A percentile compares a stretch with the other conserved stretches of the same genome.
These are phyloP conservation scores for Melanogrammus aeglefinus DNA, from an alignment of 2,797 vertebrate species.

Conservation along the genomic window DNA sequence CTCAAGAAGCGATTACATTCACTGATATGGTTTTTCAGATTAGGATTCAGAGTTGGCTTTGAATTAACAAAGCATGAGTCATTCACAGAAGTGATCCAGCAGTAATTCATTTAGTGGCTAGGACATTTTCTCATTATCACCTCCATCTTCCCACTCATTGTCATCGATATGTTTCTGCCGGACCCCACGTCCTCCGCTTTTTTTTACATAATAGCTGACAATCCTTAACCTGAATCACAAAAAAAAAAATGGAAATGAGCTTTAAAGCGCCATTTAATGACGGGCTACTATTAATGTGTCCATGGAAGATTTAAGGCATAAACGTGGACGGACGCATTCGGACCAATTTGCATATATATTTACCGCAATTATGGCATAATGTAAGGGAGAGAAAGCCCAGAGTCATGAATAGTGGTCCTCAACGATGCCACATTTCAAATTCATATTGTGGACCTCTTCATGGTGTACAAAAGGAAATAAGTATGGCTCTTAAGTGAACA, in stretches of 20 bases:
- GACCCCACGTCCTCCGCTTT: slow-evolving; percentile 2
- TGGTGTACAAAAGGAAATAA: neutral
- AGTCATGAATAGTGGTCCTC: slow-evolving; percentile 60
- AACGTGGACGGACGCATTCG: slow-evolving; percentile 39
- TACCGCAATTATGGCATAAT: slow-evolving; percentile 58
- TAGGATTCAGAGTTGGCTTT: slow-evolving; percentile 9
- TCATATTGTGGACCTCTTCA: slow-evolving; percentile 32
- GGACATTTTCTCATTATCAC: slow-evolving; percentile 25
- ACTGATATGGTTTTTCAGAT: slow-evolving; percentile 7
- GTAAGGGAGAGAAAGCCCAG: slow-evolving; percentile 40
- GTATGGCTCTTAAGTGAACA: neutral
- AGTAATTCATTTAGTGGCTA: slow-evolving; percentile 21
- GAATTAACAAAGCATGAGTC: slow-evolving; percentile 34
- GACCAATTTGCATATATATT: slow-evolving; percentile 65
- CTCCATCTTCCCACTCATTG: slow-evolving; percentile 24
- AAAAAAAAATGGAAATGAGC: slow-evolving; percentile 36
- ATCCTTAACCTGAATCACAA: slow-evolving; percentile 28
- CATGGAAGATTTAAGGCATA: slow-evolving; percentile 36
- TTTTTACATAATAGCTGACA: slow-evolving; percentile 39
- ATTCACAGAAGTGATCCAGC: slow-evolving; percentile 32
- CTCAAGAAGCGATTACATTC: neutral
- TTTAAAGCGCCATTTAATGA: slow-evolving; percentile 51
- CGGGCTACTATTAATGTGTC: slow-evolving; percentile 54
- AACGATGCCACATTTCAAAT: slow-evolving; percentile 57
- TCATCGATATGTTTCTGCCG: slow-evolving; percentile 14